Percentiles rank a stretch among this genome's conserved stretches.
Conservation (phyloP, 2,888 invertebrate genomes). For the Latrodectus elegans region DNA sequence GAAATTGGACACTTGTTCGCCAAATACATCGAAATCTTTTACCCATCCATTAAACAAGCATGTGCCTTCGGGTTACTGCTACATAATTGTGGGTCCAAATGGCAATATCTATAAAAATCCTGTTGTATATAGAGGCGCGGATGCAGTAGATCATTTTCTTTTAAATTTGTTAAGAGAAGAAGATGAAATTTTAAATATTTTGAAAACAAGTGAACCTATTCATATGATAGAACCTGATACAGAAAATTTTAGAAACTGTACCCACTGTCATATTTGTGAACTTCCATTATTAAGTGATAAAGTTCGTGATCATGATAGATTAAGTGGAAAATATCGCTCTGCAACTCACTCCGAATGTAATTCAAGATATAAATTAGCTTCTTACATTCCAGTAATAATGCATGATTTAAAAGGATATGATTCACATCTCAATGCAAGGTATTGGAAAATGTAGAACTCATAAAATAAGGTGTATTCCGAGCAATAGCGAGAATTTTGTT, state of each 20-base stretch:
- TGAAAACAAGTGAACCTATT: too few relatives aligned
- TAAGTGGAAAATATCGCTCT: not conserved
- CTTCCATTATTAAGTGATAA: not conserved
- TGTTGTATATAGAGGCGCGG: too few relatives aligned
- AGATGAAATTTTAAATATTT: too few relatives aligned
- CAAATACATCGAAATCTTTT: too few relatives aligned
- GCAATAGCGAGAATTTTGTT: not conserved
- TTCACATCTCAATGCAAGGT: not conserved
- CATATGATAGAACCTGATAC: not conserved
- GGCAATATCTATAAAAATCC: too few relatives aligned
- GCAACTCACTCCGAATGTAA: conserved; percentile 7
- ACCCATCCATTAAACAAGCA: too few relatives aligned
- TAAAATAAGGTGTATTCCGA: not conserved
- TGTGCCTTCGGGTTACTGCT: too few relatives aligned
- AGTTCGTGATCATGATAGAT: conserved; percentile 15
- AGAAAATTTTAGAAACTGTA: not conserved
- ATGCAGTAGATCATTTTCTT: too few relatives aligned
- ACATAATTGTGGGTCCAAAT: too few relatives aligned
- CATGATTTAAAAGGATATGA: conserved; percentile 28
- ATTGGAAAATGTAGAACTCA: conserved; percentile 10
- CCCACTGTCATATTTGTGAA: conserved; percentile 4
- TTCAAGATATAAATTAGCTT: not conserved
- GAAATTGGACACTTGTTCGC: too few relatives aligned
- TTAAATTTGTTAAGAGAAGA: too few relatives aligned
- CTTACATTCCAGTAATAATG: not conserved